Conservation (phyloP, 1,140 invertebrate genomes). For the Polyergus mexicanus region DNA sequence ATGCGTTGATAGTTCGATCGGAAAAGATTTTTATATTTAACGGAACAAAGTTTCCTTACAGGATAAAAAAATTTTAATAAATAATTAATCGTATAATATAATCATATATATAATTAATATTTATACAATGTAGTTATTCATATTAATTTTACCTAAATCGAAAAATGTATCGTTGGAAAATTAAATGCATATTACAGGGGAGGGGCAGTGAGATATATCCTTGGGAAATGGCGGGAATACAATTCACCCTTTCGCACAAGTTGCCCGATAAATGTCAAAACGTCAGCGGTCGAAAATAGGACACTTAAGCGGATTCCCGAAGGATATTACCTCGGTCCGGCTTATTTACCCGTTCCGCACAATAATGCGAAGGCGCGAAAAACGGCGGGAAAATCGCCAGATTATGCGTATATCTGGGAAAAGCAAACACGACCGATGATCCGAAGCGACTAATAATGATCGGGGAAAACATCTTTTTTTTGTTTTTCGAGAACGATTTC, state of each 20-base stretch:
- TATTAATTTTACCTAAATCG: neutral
- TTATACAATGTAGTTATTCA: neutral
- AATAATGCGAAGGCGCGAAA: conserved; percentile 66
- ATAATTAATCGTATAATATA: neutral
- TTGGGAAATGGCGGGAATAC: conserved; percentile 4
- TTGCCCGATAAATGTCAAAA: conserved; percentile 65
- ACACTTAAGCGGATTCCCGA: conserved; percentile 70
- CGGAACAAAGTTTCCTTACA: neutral
- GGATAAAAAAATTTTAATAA: neutral
- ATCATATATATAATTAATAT: neutral
- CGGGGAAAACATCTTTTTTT: conserved; percentile 7
- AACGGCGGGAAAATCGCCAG: conserved; percentile 65
- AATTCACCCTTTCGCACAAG: conserved; percentile 66
- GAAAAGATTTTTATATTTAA: conserved; percentile 4
- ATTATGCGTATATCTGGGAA: conserved; percentile 74
- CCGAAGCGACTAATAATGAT: conserved; percentile 61
- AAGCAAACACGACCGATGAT: conserved; percentile 62
- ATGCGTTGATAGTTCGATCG: neutral
- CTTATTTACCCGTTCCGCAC: conserved; percentile 69
- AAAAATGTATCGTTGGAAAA: neutral
- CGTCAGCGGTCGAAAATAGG: conserved; percentile 49
- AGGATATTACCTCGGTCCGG: conserved; percentile 19
- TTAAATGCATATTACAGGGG: neutral
- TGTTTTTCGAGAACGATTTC: neutral
- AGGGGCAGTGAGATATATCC: neutral